These are phyloP conservation scores for Drosophila athabasca DNA, from an alignment of 1,140 invertebrate genomes.

Conservation along the genomic window DNA sequence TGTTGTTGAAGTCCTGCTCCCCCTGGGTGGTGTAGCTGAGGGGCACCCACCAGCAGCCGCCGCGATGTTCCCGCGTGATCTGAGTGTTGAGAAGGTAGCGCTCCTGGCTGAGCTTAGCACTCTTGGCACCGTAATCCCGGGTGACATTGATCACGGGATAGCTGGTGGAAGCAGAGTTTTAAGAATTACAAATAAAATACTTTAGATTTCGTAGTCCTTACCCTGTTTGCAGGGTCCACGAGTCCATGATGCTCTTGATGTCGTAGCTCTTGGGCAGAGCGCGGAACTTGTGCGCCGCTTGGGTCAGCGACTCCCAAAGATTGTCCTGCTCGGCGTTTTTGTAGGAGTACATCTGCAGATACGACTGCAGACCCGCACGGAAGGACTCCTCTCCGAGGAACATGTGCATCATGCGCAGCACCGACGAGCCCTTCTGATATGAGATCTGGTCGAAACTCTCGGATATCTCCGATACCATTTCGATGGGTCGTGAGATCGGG, in stretches of 20 bases:
- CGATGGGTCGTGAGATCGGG: slow-evolving; percentile 87
- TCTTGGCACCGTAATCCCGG: slow-evolving; percentile 85
- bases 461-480: slow-evolving; percentile 90
- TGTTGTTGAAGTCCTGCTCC: slow-evolving; percentile 87
- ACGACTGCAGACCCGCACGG: slow-evolving; percentile 87
- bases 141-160: slow-evolving; percentile 91
- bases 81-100: slow-evolving; percentile 83
- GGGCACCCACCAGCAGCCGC: slow-evolving; percentile 86
- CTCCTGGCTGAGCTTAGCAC: slow-evolving; percentile 85
- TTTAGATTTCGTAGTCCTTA: neutral
- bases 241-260: slow-evolving; percentile 90
- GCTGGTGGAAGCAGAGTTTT: neutral
- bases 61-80: slow-evolving; percentile 34
- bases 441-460: slow-evolving; percentile 96
- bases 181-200: too few relatives aligned
- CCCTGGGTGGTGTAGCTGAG: slow-evolving; percentile 87
- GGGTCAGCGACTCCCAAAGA: slow-evolving; percentile 90
- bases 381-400: slow-evolving; percentile 92
- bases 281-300: slow-evolving; percentile 84
- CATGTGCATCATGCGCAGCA: slow-evolving; percentile 95
- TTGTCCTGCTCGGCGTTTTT: slow-evolving; percentile 92
- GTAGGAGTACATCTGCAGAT: slow-evolving; percentile 87
- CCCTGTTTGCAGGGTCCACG: slow-evolving; percentile 91
- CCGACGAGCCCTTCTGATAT: slow-evolving; percentile 92
- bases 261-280: slow-evolving; percentile 85